Base-by-base conservation (phyloP, 2,113 vertebrate species). In the Piaya cayana region DNA sequence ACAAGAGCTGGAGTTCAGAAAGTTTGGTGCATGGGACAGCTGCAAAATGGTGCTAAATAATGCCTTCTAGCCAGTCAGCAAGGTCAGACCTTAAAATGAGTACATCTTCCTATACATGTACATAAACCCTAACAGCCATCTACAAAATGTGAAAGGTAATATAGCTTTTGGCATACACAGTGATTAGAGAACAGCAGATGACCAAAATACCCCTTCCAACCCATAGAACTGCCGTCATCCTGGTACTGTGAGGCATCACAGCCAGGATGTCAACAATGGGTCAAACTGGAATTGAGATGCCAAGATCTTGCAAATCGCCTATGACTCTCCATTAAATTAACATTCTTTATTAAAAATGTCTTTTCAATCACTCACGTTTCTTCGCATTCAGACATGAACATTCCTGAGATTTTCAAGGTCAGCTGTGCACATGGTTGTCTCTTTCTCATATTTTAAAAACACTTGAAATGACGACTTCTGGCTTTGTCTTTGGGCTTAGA, bases 381-480 rank as follows among this genome's bases (percentile, higher is more conserved):
- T 50, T 63, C 0, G 0, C 59, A 49, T 26, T 37, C 34, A 37
- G 25, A 47, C 14, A 32, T 6, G 29, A 69, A 30, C 80, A 36
- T 59, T 63, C 9, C 63, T 19, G 17, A 60, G 67, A 76, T 85
- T 93, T 34, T 86, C 81, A 92, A 92, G 84, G 89, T 95, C 87
- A 90, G 65, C 55, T 20, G 9, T 19, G 70, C 59, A 39, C 0
- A 0, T 8, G 32, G 42, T 49, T 49, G 60, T 37, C 64, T 47
- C 58, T 36, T 69, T 32, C 63, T 64, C 43, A 8, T 58, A 50
- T 26, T 74, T 78, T 56, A 82, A 59, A 20, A 82, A 13, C 70
- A 49, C 21, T 23, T 15, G 7, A 55, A 71, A 65, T 30, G 34
- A 74, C 5, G 1, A 23, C n/a, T 65, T 42, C 81, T 88, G 23